Percentiles rank a stretch among this genome's conserved stretches.
These are phyloP conservation scores for Sceloporus undulatus DNA, from an alignment of 2,113 vertebrate genomes.

Conservation along the genomic window DNA sequence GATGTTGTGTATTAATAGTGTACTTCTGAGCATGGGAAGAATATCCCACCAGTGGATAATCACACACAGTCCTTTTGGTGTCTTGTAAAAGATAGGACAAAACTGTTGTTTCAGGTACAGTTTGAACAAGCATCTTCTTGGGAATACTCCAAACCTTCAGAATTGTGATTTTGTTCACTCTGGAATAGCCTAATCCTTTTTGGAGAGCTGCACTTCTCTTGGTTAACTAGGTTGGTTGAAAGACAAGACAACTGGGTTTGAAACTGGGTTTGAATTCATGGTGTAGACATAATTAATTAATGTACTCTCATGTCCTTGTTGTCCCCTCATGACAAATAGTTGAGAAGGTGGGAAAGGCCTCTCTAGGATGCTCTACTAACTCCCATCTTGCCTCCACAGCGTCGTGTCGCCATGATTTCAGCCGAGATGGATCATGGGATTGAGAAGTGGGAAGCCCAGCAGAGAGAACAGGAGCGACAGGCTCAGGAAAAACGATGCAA, in stretches of 20 bases:
- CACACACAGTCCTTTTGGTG: too few species aligned
- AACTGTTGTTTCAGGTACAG: too few species aligned
- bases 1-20: neutral
- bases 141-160: neutral
- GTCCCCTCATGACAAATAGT: neutral
- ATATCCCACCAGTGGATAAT: neutral
- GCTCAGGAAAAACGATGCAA: slow-evolving; percentile 75
- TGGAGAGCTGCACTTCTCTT: neutral
- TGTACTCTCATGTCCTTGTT: neutral
- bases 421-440: slow-evolving; percentile 85
- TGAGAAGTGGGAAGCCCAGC: slow-evolving; percentile 73
- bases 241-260: neutral
- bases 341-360: neutral
- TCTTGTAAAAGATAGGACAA: too few species aligned
- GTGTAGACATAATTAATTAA: too few species aligned
- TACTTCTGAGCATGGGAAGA: neutral
- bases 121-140: too few species aligned
- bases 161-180: neutral
- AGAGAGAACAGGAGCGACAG: slow-evolving; percentile 61
- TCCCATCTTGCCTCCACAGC: slow-evolving; percentile 74
- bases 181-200: neutral
- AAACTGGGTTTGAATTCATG: neutral
- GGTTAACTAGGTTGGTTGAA: neutral
- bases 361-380: neutral
- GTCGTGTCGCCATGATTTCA: slow-evolving; percentile 82